Base-by-base conservation (phyloP, 2,797 vertebrate species). In the Megaceryle alcyon region DNA sequence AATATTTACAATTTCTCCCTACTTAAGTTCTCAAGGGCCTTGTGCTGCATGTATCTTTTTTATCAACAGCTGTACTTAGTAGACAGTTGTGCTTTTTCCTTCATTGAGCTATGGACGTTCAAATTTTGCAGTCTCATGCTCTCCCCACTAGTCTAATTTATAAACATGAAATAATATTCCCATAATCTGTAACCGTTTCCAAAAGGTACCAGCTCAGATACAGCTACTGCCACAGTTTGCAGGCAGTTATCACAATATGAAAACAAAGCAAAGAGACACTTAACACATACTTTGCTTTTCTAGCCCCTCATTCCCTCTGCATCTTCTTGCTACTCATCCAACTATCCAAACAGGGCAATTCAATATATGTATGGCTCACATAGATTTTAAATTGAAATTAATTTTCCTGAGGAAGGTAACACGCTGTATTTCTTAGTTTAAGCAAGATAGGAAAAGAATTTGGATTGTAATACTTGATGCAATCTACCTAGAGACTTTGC, bases 301-400 rank as follows among this genome's bases (percentile, higher is more conserved):
- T 59, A 81, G 14, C 19, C 22, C 26, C 54, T 72, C 25, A 66
- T 43, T 90, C 16, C 26, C 10, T 56, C 22, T 75, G 17, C 41
- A 41, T 71, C 70, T 88, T 78, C 44, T 68, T 64, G 12, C 31
- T 71, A 51, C 14, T 10, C 10, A 66, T 54, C 10, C 29, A 81
- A 8, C 26, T 63, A 70, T 14, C 3, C 31, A 92, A 88, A 80
- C 10, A 13, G 29, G 8, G 10, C 86, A 89, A 94, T 82, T 79
- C 25, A 64, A 29, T 64, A 19, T 37, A 57, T 2, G 0, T 41
- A 57, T 2, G 0, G 41, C 9, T 73, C 10, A 13, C 18, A 57
- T 7, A 56, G 17, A 66, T 83, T 81, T 89, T 29, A 83, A 82
- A 43, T 51, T 14, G 14, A 66, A 83, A 82, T 53, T 70, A 46